These are phyloP conservation scores for Epicauta chinensis DNA, from an alignment of 1,140 invertebrate species.

Conservation along the genomic window DNA sequence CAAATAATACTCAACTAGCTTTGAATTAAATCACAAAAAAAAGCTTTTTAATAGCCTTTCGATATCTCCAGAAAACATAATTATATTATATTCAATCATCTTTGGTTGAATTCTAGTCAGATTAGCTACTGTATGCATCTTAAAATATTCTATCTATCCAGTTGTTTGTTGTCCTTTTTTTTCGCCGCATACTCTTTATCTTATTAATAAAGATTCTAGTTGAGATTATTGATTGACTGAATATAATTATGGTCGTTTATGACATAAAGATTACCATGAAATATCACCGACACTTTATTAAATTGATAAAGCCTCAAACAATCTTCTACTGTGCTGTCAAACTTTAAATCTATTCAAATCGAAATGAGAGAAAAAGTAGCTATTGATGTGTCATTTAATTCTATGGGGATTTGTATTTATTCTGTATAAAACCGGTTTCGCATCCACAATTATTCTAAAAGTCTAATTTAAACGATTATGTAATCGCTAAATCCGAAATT, in stretches of 20 bases:
- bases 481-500: too few relatives aligned
- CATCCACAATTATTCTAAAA: too few relatives aligned
- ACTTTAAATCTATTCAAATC: not conserved
- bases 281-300: conserved; percentile 2
- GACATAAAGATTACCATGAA: conserved; percentile 1
- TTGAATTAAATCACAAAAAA: too few relatives aligned
- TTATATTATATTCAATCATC: conserved; percentile 6
- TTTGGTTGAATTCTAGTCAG: conserved; percentile 1
- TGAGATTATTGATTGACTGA: conserved; percentile 3
- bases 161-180: too few relatives aligned
- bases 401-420: too few relatives aligned
- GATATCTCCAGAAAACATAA: conserved; percentile 4
- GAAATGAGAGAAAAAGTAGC: not conserved
- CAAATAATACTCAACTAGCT: too few relatives aligned
- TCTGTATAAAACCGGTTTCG: too few relatives aligned
- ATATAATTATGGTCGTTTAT: conserved; percentile 1
- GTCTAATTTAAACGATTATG: too few relatives aligned
- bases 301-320: conserved; percentile 3
- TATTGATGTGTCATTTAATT: not conserved
- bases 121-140: conserved; percentile 11
- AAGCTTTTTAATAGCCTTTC: too few relatives aligned
- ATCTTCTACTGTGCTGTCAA: not conserved
- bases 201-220: not conserved
- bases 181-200: not conserved
- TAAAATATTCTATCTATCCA: too few relatives aligned